Evolutionary conservation across 2,113 vertebrate genomes (phyloP).

Genomic region (Castor canadensis): DNA sequence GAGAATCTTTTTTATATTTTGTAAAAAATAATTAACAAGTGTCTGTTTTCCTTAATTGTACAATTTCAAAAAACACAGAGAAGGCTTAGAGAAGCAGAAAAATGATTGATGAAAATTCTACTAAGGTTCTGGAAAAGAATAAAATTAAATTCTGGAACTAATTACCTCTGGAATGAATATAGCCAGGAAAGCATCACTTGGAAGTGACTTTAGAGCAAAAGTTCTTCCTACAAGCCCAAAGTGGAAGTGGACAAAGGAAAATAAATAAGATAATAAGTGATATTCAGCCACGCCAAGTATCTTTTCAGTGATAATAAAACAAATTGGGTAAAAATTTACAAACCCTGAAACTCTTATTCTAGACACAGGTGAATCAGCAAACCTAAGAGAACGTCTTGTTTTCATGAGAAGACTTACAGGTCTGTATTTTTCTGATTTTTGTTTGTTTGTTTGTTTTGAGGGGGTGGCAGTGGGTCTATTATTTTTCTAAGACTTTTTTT

Average conservation of each 20-base stretch:
- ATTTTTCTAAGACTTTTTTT: constrained; percentile 33
- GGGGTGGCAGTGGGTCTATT: too few relatives aligned
- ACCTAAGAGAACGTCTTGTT: neutral
- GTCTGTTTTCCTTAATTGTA: neutral
- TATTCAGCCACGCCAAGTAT: neutral
- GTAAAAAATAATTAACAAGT: constrained; percentile 6
- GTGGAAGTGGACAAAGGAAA: constrained; percentile 11
- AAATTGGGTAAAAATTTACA: neutral
- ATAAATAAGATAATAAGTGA: constrained; percentile 25
- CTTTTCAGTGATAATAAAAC: constrained; percentile 17
- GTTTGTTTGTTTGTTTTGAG: too few relatives aligned
- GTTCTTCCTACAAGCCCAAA: neutral
- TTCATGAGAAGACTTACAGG: neutral
- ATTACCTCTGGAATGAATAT: constrained; percentile 64
- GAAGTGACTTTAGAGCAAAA: constrained; percentile 26
- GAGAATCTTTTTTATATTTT: neutral
- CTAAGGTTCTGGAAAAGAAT: constrained; percentile 55
- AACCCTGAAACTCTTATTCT: constrained; percentile 1
- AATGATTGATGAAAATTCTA: constrained; percentile 63
- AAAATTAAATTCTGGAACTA: constrained; percentile 65
- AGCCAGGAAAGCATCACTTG: constrained; percentile 31
- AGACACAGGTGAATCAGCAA: neutral
- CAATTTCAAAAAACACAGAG: neutral
- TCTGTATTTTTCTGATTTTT: too few relatives aligned
- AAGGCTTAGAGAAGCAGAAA: constrained; percentile 51